phyloP scores from a whole-genome alignment of 2,113 vertebrate genomes.

The Tenebrosternarchus preto region DNA sequence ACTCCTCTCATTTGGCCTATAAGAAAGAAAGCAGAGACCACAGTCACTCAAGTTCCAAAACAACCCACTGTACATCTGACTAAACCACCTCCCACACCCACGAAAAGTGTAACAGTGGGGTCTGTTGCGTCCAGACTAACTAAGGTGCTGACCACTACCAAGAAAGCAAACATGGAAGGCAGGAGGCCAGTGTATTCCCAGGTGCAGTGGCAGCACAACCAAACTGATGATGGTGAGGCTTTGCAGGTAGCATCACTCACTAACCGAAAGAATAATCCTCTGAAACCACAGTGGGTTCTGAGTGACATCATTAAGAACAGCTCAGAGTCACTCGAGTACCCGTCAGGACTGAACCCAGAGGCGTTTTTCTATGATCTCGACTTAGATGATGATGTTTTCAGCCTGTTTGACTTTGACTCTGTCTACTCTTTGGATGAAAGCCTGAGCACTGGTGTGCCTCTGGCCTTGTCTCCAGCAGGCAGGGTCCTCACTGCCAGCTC shows the following conservation, averaged over 20 bases:
- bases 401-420: slow-evolving; percentile 59
- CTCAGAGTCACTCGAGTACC: slow-evolving; percentile 50
- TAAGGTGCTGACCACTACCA: slow-evolving; percentile 17
- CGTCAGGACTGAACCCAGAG: slow-evolving; percentile 50
- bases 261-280: slow-evolving; percentile 70
- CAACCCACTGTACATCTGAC: slow-evolving; percentile 64
- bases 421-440: slow-evolving; percentile 53
- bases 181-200: slow-evolving; percentile 22
- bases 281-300: slow-evolving; percentile 46
- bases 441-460: background rate
- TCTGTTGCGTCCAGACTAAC: slow-evolving; percentile 29
- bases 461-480: slow-evolving; percentile 27
- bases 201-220: slow-evolving; percentile 42
- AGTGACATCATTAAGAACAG: slow-evolving; percentile 43
- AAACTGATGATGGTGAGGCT: slow-evolving; percentile 20
- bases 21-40: slow-evolving; percentile 71
- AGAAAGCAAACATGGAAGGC: slow-evolving; percentile 46
- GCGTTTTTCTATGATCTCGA: slow-evolving; percentile 57
- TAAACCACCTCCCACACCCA: slow-evolving; percentile 58
- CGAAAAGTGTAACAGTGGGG: slow-evolving; percentile 20
- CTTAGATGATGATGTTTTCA: slow-evolving; percentile 51
- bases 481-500: slow-evolving; percentile 9
- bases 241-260: slow-evolving; percentile 47
- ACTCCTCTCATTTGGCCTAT: slow-evolving; percentile 79
- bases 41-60: slow-evolving; percentile 39